Percentiles rank a stretch among this genome's conserved stretches.
These are phyloP conservation scores for Salvelinus namaycush DNA, from an alignment of 2,113 vertebrate genomes.

Conservation along the genomic window DNA sequence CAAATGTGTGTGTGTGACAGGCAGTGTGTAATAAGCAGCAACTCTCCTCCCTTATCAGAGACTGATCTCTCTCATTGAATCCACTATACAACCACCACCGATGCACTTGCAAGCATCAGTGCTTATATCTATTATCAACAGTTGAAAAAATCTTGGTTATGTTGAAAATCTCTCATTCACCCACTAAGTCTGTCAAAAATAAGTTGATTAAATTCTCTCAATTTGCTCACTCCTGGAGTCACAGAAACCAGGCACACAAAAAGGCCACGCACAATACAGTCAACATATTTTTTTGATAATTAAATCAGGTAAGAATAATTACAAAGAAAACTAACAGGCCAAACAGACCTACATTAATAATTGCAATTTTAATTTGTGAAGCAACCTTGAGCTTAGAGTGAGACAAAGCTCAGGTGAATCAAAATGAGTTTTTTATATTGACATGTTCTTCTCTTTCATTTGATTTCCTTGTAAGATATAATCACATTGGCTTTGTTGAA, in stretches of 20 bases:
- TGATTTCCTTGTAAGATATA: not conserved
- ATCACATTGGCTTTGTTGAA: constrained; percentile 9
- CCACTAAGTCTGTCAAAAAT: not conserved
- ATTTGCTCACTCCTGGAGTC: no score
- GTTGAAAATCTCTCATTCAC: not conserved
- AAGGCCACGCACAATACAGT: not conserved
- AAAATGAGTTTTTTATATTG: not conserved
- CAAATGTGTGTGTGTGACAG: no score
- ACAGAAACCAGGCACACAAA: not conserved
- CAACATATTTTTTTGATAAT: not conserved
- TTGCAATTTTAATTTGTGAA: constrained; percentile 12
- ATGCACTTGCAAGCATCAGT: no score
- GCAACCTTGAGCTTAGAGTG: constrained; percentile 23
- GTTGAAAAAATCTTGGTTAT: not conserved
- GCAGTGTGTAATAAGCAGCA: no score
- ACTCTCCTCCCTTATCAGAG: no score
- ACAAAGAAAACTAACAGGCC: constrained; percentile 2
- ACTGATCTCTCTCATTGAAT: no score
- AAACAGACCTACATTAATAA: constrained; percentile 1
- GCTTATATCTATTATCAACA: no score
- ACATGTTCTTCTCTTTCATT: constrained; percentile 6
- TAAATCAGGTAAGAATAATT: not conserved
- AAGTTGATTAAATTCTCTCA: no score
- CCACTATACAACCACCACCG: no score
- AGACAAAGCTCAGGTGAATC: constrained; percentile 15